These are phyloP conservation scores for Promerops cafer DNA, from an alignment of 2,113 vertebrate species.

Conservation along the genomic window DNA sequence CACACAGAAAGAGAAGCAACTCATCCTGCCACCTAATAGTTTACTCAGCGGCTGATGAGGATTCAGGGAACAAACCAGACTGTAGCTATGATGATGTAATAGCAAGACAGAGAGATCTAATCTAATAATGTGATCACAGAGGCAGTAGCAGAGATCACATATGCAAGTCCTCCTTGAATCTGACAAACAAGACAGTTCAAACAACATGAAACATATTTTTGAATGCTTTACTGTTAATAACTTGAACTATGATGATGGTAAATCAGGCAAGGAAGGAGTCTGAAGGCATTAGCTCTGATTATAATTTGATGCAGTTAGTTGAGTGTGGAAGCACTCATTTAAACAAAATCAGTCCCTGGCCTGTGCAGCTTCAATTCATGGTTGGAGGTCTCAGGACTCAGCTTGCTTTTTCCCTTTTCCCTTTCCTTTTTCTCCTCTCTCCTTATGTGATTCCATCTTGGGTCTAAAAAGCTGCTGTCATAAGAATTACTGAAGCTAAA, in stretches of 20 bases:
- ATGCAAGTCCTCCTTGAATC: background rate
- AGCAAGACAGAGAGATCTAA: background rate
- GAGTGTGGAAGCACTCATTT: background rate
- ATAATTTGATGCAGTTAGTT: background rate
- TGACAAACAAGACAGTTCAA: background rate
- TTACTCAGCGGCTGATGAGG: background rate
- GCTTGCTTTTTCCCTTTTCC: background rate
- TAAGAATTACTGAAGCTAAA: background rate
- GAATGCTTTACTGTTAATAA: background rate
- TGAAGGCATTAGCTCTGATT: background rate
- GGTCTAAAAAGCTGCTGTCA: background rate
- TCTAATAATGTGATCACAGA: background rate
- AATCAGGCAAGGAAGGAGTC: background rate
- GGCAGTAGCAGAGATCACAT: background rate
- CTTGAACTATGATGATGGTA: background rate
- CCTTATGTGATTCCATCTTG: background rate
- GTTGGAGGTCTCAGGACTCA: background rate
- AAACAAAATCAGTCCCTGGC: background rate
- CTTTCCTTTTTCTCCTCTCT: background rate
- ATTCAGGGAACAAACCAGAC: background rate
- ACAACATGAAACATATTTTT: background rate
- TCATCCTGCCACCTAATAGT: background rate
- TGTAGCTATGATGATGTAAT: background rate
- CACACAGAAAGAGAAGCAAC: background rate
- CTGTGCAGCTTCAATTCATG: background rate